A percentile compares a stretch with the other conserved stretches of the same genome.
phyloP scores from a whole-genome alignment of 2,888 invertebrate genomes.

The Monoplex corrugatus region DNA sequence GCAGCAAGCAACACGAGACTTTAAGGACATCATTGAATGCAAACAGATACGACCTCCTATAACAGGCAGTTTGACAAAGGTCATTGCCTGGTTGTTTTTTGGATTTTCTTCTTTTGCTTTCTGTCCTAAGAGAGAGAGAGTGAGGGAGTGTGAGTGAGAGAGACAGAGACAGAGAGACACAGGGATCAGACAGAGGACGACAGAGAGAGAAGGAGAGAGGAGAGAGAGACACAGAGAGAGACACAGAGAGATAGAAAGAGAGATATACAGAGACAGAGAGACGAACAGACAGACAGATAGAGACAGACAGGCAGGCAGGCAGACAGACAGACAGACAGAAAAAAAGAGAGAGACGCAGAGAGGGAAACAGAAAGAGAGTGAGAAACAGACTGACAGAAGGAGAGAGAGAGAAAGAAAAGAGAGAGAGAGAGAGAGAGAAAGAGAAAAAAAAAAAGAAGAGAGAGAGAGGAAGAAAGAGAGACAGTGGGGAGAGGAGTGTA shows the following conservation, averaged over 20 bases:
- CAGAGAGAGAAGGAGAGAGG: not conserved
- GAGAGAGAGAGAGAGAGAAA: conserved; percentile 36
- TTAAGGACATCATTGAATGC: too few species aligned
- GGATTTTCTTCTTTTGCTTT: too few species aligned
- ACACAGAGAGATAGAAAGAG: not conserved
- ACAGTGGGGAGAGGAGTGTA: not conserved
- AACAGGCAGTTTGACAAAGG: too few species aligned
- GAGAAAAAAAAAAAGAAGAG: conserved; percentile 34
- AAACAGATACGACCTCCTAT: too few species aligned
- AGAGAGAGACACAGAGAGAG: not conserved
- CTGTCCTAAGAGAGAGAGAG: not conserved
- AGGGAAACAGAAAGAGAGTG: too few species aligned
- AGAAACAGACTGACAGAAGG: too few species aligned
- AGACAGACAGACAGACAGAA: too few species aligned
- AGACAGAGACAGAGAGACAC: not conserved
- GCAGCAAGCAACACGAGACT: too few species aligned
- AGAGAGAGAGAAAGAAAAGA: not conserved
- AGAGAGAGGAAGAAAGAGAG: not conserved
- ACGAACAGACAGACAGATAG: not conserved
- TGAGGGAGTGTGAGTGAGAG: not conserved
- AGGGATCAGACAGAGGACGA: not conserved
- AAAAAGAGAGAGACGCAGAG: too few species aligned
- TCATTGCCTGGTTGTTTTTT: too few species aligned
- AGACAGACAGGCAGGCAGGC: not conserved
- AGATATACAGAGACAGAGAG: not conserved